phyloP scores from a whole-genome alignment of 2,888 invertebrate species.

The Nomada flava region DNA sequence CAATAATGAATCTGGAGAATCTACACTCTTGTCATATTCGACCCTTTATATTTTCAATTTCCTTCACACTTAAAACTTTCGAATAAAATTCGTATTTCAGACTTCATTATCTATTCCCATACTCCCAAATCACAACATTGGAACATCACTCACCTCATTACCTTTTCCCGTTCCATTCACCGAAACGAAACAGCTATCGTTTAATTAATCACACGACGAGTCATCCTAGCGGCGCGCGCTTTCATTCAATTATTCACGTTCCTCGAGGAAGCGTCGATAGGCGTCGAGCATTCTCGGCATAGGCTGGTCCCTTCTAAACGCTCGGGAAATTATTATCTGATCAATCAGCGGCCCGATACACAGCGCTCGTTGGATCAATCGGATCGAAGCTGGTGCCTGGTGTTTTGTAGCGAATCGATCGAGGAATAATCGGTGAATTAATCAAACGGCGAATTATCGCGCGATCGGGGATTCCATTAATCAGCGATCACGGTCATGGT shows the following conservation, averaged over 20 bases:
- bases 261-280: slow-evolving; percentile 14
- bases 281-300: neutral
- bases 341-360: slow-evolving; percentile 30
- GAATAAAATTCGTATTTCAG: too few relatives aligned
- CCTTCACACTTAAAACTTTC: too few relatives aligned
- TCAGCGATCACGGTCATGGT: slow-evolving; percentile 29
- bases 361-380: slow-evolving; percentile 30
- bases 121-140: too few relatives aligned
- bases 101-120: too few relatives aligned
- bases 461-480: slow-evolving; percentile 51
- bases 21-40: too few relatives aligned
- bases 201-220: slow-evolving; percentile 39
- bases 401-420: slow-evolving; percentile 36
- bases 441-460: slow-evolving; percentile 49
- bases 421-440: slow-evolving; percentile 50
- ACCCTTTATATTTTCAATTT: too few relatives aligned
- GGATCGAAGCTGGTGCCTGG: slow-evolving; percentile 17
- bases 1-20: too few relatives aligned
- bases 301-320: slow-evolving; percentile 10
- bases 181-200: slow-evolving; percentile 29
- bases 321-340: slow-evolving; percentile 45
- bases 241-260: slow-evolving; percentile 50
- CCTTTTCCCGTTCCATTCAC: slow-evolving; percentile 2
- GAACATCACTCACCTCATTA: too few relatives aligned
- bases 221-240: slow-evolving; percentile 26